Base-by-base conservation (phyloP, 2,888 invertebrate species). In the Cryptus armator region DNA sequence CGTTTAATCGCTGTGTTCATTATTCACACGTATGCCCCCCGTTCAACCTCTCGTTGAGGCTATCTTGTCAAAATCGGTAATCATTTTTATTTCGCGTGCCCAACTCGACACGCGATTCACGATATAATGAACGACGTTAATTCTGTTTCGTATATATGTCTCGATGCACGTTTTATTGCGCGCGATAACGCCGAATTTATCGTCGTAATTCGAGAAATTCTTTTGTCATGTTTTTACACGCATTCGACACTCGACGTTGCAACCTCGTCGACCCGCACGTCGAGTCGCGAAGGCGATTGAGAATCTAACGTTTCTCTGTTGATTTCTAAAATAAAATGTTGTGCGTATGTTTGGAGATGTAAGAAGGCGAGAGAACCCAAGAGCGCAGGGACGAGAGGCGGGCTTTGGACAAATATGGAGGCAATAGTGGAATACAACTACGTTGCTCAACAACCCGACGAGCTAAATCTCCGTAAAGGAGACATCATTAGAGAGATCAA, bases 361-460 rank as follows among this genome's bases (percentile, higher is more conserved):
- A 76, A 89, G 67, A 84, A 87, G 86, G 83, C 81, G 86, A 37
- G 37, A 37, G 37, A 37, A 88, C 83, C 85, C 84, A 80, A 75
- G 83, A 83, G 78, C 43, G 24, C 24, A 19, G 86, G 85, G 81
- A 79, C 66, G 74, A 83, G 86, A 80, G 62, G 43, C 53, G 56
- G 81, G 46, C 62, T 70, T 68, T 19, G 67, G 70, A 71, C 79
- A 84, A 86, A 71, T 56, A 93, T 94, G 93, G 97, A 97, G 93
- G 98, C 97, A 91, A 95, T 97, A 92, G 98, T 97, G 84, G 97
- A 98, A 94, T 97, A 96, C 94, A 97, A 98, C 91, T 98, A 98
- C 93, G 95, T 96, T 88, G 98, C 98, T 77, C 96, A 97, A 91
- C 97, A 98, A 94, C 95, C 96, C 1, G 98, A 98, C 93, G 98